Conservation (phyloP, 2,888 invertebrate species). For the Eilema sororculum region DNA sequence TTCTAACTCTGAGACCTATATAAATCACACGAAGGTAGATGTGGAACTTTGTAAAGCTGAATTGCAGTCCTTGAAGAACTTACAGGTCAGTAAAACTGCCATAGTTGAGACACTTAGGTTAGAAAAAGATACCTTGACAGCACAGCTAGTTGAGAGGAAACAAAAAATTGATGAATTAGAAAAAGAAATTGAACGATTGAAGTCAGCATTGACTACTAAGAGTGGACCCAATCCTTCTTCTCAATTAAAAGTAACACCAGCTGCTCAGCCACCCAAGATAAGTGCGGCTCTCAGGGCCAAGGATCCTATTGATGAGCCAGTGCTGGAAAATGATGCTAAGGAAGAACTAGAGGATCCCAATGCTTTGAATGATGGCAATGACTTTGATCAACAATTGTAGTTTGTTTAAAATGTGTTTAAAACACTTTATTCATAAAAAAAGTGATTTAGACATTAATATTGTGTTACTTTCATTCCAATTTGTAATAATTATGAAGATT, state of each 20-base stretch:
- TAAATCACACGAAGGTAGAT: slow-evolving; percentile 75
- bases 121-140: slow-evolving; percentile 77
- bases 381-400: slow-evolving; percentile 73
- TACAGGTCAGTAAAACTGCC: slow-evolving; percentile 80
- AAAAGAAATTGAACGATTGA: slow-evolving; percentile 73
- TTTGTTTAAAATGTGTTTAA: neutral
- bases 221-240: slow-evolving; percentile 67
- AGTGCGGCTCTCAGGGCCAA: slow-evolving; percentile 73
- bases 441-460: neutral
- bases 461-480: slow-evolving; percentile 7
- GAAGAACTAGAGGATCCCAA: slow-evolving; percentile 83
- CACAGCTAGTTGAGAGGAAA: slow-evolving; percentile 74
- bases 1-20: slow-evolving; percentile 71
- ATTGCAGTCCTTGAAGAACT: slow-evolving; percentile 78
- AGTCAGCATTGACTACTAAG: slow-evolving; percentile 72
- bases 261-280: slow-evolving; percentile 74
- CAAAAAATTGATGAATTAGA: slow-evolving; percentile 77
- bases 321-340: slow-evolving; percentile 80
- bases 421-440: neutral
- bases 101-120: slow-evolving; percentile 79
- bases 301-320: slow-evolving; percentile 75
- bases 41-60: slow-evolving; percentile 80
- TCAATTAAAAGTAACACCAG: slow-evolving; percentile 75
- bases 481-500: neutral
- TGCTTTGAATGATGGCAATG: slow-evolving; percentile 74